A percentile compares a stretch with the other conserved stretches of the same genome.
These are phyloP conservation scores for Acholoe squamosa DNA, from an alignment of 2,888 invertebrate genomes.

Conservation along the genomic window DNA sequence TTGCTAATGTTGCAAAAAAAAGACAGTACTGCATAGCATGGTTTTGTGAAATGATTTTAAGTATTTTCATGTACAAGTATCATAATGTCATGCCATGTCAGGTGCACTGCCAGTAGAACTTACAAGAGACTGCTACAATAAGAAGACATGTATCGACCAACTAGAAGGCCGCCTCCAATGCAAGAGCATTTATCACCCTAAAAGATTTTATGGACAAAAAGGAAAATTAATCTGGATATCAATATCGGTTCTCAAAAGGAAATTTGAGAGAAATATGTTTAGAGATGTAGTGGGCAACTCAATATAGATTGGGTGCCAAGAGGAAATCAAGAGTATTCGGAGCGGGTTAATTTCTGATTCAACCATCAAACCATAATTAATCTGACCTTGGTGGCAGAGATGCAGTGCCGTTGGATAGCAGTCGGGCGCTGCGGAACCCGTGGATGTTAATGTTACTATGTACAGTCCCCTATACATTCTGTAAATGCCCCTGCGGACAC, in stretches of 20 bases:
- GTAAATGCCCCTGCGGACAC: not conserved
- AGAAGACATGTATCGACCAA: not conserved
- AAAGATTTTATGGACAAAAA: no score
- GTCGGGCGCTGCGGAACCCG: not conserved
- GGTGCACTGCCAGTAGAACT: slow-evolving; percentile 41
- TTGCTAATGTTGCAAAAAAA: slow-evolving; percentile 54
- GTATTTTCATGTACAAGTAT: slow-evolving; percentile 38
- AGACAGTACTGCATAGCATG: slow-evolving; percentile 27
- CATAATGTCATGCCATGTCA: slow-evolving; percentile 22
- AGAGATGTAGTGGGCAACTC: not conserved
- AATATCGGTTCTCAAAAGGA: not conserved
- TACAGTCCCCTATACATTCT: not conserved
- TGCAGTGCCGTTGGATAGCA: not conserved
- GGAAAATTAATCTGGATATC: no score
- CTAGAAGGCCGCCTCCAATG: not conserved
- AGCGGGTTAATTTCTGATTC: not conserved
- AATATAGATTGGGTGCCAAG: not conserved
- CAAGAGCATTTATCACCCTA: no score
- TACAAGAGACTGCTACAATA: slow-evolving; percentile 11
- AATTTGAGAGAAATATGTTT: not conserved
- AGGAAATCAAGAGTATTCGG: not conserved
- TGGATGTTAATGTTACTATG: not conserved
- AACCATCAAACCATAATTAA: not conserved
- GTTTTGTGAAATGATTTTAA: slow-evolving; percentile 47
- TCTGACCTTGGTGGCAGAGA: not conserved